Evolutionary conservation across 2,888 invertebrate genomes (phyloP).

Genomic region (Erebia ligea): DNA sequence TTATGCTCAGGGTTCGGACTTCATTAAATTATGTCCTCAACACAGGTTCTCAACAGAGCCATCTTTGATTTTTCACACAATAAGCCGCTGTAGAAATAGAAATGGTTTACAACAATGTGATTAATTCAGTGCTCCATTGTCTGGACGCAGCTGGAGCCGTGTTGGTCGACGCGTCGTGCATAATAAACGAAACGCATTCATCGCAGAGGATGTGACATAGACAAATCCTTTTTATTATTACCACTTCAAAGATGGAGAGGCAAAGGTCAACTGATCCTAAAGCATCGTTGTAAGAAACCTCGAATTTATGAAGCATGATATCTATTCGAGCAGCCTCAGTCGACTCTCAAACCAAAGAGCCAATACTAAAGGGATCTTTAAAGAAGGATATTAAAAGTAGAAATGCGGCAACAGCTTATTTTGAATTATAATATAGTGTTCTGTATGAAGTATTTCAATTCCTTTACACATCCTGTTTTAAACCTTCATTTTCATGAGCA

Average conservation of each 20-base stretch:
- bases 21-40: neutral
- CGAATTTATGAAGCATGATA: too few relatives aligned
- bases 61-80: slow-evolving; percentile 17
- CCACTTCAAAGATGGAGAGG: slow-evolving; percentile 25
- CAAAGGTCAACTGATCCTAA: neutral
- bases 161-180: slow-evolving; percentile 37
- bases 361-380: neutral
- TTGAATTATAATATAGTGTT: neutral
- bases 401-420: neutral
- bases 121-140: slow-evolving; percentile 38
- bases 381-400: neutral
- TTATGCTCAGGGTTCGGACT: too few relatives aligned
- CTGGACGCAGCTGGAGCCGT: slow-evolving; percentile 33
- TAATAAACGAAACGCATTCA: slow-evolving; percentile 40
- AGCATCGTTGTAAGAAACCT: neutral
- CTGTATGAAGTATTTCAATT: neutral
- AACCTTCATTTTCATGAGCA: slow-evolving; percentile 5
- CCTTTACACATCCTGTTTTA: neutral
- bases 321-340: neutral
- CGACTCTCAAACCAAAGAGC: neutral
- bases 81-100: slow-evolving; percentile 13
- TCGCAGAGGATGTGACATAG: slow-evolving; percentile 40
- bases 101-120: slow-evolving; percentile 27
- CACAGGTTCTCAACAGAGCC: neutral
- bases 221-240: slow-evolving; percentile 33